phyloP scores from a whole-genome alignment of 2,888 invertebrate genomes.

The Erebia ligea region DNA sequence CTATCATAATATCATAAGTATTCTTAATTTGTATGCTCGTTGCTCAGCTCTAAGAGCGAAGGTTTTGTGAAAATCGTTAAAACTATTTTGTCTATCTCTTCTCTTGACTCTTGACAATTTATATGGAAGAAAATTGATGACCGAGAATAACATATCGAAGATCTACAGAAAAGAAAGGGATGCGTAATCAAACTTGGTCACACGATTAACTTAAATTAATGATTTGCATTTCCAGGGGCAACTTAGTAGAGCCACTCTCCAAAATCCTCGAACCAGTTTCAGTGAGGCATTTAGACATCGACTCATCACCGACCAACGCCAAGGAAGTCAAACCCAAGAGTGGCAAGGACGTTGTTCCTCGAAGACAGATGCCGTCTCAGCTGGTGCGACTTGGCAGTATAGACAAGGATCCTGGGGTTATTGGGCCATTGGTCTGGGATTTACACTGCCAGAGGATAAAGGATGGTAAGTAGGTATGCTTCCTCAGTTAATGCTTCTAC shows the following conservation, averaged over 20 bases:
- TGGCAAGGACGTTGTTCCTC: slow-evolving; percentile 60
- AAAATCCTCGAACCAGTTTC: slow-evolving; percentile 91
- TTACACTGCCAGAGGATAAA: slow-evolving; percentile 88
- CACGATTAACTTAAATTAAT: background rate
- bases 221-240: slow-evolving; percentile 78
- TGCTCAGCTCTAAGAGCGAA: too few relatives aligned
- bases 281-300: slow-evolving; percentile 87
- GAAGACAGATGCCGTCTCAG: slow-evolving; percentile 75
- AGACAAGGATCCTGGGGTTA: slow-evolving; percentile 91
- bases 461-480: slow-evolving; percentile 66
- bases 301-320: slow-evolving; percentile 63
- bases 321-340: slow-evolving; percentile 46
- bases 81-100: too few relatives aligned
- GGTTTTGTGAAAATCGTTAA: too few relatives aligned
- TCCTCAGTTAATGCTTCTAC: too few relatives aligned
- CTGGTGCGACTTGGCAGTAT: slow-evolving; percentile 88
- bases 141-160: too few relatives aligned
- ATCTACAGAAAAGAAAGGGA: too few relatives aligned
- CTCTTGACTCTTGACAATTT: too few relatives aligned
- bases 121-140: too few relatives aligned
- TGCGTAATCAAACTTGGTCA: too few relatives aligned
- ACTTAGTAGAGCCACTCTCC: slow-evolving; percentile 90
- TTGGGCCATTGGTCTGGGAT: slow-evolving; percentile 93
- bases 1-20: too few relatives aligned
- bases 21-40: too few relatives aligned